Conservation (phyloP, 1,140 invertebrate genomes). For the Ips typographus region DNA sequence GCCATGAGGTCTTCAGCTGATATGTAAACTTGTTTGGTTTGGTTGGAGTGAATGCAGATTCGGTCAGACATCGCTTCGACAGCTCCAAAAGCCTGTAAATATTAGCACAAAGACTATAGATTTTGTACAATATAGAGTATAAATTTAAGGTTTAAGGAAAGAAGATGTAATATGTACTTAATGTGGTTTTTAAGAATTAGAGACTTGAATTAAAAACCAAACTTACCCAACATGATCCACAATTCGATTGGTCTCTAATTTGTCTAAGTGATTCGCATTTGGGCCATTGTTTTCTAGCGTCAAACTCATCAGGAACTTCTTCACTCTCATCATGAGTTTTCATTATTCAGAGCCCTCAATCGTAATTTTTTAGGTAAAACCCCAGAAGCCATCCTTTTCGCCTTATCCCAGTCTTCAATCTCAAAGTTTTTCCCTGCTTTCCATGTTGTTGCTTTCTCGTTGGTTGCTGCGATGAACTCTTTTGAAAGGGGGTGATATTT, state of each 20-base stretch:
- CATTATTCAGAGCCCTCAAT: neutral
- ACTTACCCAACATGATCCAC: constrained; percentile 39
- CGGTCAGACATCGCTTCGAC: constrained; percentile 71
- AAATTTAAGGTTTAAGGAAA: neutral
- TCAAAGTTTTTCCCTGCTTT: constrained; percentile 28
- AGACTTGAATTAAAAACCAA: neutral
- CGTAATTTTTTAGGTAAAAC: neutral
- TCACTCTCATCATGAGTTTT: constrained; percentile 13
- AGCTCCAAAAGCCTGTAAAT: constrained; percentile 63
- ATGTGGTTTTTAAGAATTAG: neutral
- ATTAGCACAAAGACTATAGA: neutral
- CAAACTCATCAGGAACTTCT: constrained; percentile 35
- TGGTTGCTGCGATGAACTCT: constrained; percentile 25
- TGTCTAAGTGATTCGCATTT: constrained; percentile 26
- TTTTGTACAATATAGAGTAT: neutral
- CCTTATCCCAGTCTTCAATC: constrained; percentile 16
- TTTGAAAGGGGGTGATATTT: constrained; percentile 21
- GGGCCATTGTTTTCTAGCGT: constrained; percentile 35
- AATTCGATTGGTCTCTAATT: constrained; percentile 36
- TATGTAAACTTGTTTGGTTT: constrained; percentile 56
- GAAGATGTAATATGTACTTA: neutral
- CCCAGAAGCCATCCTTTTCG: constrained; percentile 22
- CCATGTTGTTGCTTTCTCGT: constrained; percentile 22
- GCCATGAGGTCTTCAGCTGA: constrained; percentile 66
- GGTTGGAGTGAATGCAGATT: constrained; percentile 65